These are phyloP conservation scores for Cinclus mexicanus DNA, from an alignment of 2,113 vertebrate genomes.

Conservation along the genomic window DNA sequence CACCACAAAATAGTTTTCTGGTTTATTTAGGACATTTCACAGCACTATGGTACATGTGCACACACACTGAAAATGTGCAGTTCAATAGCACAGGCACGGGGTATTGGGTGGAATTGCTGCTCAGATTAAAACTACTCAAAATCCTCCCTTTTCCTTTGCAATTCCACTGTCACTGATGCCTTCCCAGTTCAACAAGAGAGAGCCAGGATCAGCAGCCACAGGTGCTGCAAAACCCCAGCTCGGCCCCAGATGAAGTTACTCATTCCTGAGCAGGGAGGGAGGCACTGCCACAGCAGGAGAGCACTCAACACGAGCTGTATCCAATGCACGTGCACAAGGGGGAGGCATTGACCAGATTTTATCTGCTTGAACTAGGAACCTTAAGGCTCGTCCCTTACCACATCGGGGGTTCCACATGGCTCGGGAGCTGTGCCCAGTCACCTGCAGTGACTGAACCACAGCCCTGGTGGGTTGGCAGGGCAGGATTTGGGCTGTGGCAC, in stretches of 20 bases:
- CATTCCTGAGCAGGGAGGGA: not conserved
- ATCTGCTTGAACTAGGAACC: not conserved
- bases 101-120: not conserved
- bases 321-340: slow-evolving; percentile 47
- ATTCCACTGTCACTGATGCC: not conserved
- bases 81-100: not conserved
- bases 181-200: not conserved
- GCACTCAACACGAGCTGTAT: not conserved
- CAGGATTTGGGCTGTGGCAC: not conserved
- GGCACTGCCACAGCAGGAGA: not conserved
- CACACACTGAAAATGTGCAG: accelerated
- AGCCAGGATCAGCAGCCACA: not conserved
- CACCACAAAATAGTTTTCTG: not conserved
- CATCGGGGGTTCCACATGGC: accelerated
- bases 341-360: slow-evolving; percentile 51
- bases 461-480: not conserved
- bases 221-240: not conserved
- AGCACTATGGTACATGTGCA: accelerated
- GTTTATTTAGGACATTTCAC: not conserved
- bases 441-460: not conserved
- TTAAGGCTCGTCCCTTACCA: accelerated
- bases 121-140: not conserved
- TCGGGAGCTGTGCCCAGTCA: not conserved
- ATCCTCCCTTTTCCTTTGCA: not conserved
- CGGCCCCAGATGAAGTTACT: not conserved